phyloP scores from a whole-genome alignment of 2,113 vertebrate species.

The Pteruthius melanotis region DNA sequence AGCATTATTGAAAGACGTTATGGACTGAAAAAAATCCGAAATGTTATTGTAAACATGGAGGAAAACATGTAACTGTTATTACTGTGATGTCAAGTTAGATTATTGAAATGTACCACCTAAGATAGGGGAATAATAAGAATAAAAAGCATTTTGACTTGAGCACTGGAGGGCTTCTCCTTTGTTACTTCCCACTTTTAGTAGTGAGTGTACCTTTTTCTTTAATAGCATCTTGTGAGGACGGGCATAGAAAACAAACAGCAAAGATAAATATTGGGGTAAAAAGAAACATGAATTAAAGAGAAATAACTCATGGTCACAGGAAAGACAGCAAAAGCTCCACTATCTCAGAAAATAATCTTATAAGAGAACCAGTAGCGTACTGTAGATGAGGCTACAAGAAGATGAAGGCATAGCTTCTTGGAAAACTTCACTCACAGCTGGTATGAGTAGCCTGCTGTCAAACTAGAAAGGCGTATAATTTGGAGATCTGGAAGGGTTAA shows the following conservation, averaged over 20 bases:
- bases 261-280: neutral
- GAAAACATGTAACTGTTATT: neutral
- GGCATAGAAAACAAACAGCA: neutral
- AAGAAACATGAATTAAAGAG: neutral
- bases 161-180: neutral
- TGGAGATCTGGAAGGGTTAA: slow-evolving; percentile 6
- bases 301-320: neutral
- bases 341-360: neutral
- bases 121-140: neutral
- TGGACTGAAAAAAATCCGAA: fast-evolving
- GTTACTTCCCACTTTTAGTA: neutral
- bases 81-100: neutral
- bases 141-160: neutral
- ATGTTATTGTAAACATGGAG: neutral
- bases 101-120: neutral
- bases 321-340: neutral
- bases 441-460: neutral
- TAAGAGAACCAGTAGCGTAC: neutral
- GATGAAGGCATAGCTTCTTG: neutral
- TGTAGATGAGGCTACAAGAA: neutral
- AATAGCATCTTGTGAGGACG: neutral
- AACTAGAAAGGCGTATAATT: neutral
- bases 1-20: neutral
- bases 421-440: neutral
- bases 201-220: neutral